Evolutionary conservation across 1,140 invertebrate species (phyloP), one percentile per base, ranked within the genome.

Genomic region (Calycopis cecrops): DNA sequence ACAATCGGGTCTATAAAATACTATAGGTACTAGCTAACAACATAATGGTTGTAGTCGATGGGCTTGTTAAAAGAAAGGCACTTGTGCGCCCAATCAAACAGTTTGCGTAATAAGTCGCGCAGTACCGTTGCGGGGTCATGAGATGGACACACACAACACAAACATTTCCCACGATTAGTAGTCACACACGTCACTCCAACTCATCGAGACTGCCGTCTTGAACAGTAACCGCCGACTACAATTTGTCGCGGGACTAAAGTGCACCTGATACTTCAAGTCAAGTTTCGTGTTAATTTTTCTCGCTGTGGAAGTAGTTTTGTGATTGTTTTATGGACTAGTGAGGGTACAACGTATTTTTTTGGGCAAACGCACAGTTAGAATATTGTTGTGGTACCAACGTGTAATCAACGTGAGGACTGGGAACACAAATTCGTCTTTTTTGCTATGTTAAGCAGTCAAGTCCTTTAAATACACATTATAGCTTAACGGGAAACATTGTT

Each of bases 71-170:
- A 44, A 44, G 40, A 44, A 44, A 14, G 16, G 40, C 40, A 44
- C 40, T 44, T 17, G 14, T 16, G 35, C 16, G 48, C 47, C 40
- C 62, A 64, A 67, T 63, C 65, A 54, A 57, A 62, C 48, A 54
- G 54, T 55, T 63, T 67, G 56, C 62, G 62, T 48, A 64, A 67
- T 62, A 55, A 42, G 51, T 62, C 62, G 44, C 60, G 38, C 59
- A 55, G 63, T 73, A 69, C 67, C 69, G 73, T 76, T 79, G 69
- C 52, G 63, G 68, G 73, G 73, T 78, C 77, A 74, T 60, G 65
- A 52, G 64, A 70, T 68, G 65, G 65, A 62, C 67, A 53, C 58
- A 60, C 56, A 65, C 55, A 58, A 58, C 69, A 67, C 56, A 63
- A 65, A 58, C 63, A 55, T 69, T 78, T 77, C 78, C 73, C 78